These are phyloP conservation scores for Drosophila rubida DNA, from an alignment of 2,888 invertebrate genomes.

Conservation along the genomic window DNA sequence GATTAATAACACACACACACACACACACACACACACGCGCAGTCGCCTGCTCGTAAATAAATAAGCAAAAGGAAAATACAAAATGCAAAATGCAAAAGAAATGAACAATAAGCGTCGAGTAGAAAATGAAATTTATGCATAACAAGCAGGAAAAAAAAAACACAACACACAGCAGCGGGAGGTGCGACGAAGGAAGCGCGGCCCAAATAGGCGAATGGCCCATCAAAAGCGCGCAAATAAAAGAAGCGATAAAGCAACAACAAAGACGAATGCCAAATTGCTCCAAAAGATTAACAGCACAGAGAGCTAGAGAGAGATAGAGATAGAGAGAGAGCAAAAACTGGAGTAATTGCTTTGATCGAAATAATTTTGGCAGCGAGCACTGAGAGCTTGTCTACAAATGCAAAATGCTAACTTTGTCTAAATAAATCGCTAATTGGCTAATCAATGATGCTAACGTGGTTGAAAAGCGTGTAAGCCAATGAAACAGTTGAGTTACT, in stretches of 20 bases:
- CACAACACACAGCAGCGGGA: constrained; percentile 8
- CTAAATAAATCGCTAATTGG: too few relatives aligned
- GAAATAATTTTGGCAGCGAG: neutral
- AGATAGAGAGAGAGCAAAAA: too few relatives aligned
- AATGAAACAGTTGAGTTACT: too few relatives aligned
- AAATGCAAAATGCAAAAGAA: constrained; percentile 67
- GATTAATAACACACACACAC: constrained; percentile 77
- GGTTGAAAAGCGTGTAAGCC: too few relatives aligned
- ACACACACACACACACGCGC: constrained; percentile 32
- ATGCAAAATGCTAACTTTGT: too few relatives aligned
- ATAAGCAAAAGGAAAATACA: constrained; percentile 50
- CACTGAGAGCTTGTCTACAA: too few relatives aligned
- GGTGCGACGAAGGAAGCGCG: constrained; percentile 27
- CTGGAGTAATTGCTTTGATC: neutral
- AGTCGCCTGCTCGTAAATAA: constrained; percentile 54
- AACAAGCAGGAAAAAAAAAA: constrained; percentile 12
- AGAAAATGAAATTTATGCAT: constrained; percentile 78
- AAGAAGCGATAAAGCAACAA: constrained; percentile 44
- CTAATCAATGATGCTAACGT: too few relatives aligned
- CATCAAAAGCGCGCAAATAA: constrained; percentile 68
- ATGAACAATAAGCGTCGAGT: constrained; percentile 64
- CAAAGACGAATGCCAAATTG: constrained; percentile 27
- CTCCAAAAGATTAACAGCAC: constrained; percentile 6
- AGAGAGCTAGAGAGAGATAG: too few relatives aligned
- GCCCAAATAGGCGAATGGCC: constrained; percentile 56